These are phyloP conservation scores for Polyergus mexicanus DNA, from an alignment of 1,140 invertebrate species.

Conservation along the genomic window DNA sequence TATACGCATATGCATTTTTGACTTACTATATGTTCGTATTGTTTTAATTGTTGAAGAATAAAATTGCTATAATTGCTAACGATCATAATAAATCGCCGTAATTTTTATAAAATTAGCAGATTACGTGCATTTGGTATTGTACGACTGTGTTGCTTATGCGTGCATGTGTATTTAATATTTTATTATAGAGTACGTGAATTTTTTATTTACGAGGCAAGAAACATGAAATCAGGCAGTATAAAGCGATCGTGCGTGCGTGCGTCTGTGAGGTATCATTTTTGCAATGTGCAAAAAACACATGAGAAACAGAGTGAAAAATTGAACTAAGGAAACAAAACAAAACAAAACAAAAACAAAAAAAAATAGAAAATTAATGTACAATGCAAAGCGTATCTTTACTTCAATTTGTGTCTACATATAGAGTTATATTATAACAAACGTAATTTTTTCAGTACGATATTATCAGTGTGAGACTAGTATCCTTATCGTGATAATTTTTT, in stretches of 20 bases:
- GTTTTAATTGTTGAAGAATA: constrained; percentile 61
- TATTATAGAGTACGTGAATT: constrained; percentile 18
- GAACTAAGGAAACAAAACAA: constrained; percentile 1
- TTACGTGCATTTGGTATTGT: constrained; percentile 32
- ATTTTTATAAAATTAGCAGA: constrained; percentile 72
- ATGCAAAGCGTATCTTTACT: constrained; percentile 64
- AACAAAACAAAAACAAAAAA: neutral
- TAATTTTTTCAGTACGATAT: constrained; percentile 34
- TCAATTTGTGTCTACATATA: constrained; percentile 53
- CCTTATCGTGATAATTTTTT: constrained; percentile 62
- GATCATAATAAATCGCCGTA: constrained; percentile 56
- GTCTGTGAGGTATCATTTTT: constrained; percentile 48
- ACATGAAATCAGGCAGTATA: neutral
- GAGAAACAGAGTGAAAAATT: constrained; percentile 34
- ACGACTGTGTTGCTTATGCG: constrained; percentile 5
- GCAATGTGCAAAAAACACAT: constrained; percentile 6
- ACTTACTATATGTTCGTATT: constrained; percentile 59
- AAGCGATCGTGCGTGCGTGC: neutral
- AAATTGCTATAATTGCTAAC: constrained; percentile 62
- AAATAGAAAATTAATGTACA: constrained; percentile 24
- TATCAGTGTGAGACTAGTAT: constrained; percentile 28
- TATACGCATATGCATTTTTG: constrained; percentile 34
- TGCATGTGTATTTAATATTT: constrained; percentile 45
- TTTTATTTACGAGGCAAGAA: neutral
- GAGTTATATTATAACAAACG: constrained; percentile 14